Evolutionary conservation across 2,113 vertebrate species (phyloP).

Genomic region (Emberiza fucata): DNA sequence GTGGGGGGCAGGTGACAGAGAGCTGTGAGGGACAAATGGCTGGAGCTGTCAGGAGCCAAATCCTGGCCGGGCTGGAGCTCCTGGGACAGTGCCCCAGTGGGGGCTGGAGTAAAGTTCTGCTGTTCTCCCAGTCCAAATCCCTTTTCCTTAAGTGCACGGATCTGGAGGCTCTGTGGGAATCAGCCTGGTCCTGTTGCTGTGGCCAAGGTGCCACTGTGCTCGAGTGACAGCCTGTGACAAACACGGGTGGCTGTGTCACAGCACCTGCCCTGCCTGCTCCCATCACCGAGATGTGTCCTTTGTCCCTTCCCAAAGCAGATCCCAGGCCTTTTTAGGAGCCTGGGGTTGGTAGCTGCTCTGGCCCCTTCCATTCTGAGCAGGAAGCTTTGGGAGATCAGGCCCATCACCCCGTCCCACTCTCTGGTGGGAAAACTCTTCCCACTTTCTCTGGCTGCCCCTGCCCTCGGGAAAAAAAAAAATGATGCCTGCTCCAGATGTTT

Average conservation of each 20-base stretch:
- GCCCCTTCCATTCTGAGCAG: background rate
- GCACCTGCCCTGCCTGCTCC: background rate
- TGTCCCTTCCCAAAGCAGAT: background rate
- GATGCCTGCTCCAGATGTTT: background rate
- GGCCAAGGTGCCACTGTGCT: background rate
- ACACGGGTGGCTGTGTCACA: rapidly evolving
- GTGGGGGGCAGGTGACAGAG: too few relatives aligned
- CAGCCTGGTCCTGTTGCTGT: too few relatives aligned
- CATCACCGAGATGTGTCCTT: rapidly evolving
- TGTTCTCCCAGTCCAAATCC: rapidly evolving
- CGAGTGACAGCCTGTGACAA: background rate
- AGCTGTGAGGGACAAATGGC: background rate
- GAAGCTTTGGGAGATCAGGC: background rate
- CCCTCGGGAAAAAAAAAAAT: too few relatives aligned
- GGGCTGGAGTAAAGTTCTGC: rapidly evolving
- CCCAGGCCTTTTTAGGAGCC: background rate
- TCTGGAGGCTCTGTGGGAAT: background rate
- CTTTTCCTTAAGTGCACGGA: rapidly evolving
- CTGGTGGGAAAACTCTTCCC: background rate
- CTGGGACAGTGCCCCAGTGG: rapidly evolving
- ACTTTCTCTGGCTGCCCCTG: background rate
- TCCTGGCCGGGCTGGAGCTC: background rate
- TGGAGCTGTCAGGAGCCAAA: background rate
- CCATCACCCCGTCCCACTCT: background rate
- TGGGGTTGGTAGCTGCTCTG: too few relatives aligned